These are phyloP conservation scores for Andricus curvator DNA, from an alignment of 2,888 invertebrate species.

Conservation along the genomic window DNA sequence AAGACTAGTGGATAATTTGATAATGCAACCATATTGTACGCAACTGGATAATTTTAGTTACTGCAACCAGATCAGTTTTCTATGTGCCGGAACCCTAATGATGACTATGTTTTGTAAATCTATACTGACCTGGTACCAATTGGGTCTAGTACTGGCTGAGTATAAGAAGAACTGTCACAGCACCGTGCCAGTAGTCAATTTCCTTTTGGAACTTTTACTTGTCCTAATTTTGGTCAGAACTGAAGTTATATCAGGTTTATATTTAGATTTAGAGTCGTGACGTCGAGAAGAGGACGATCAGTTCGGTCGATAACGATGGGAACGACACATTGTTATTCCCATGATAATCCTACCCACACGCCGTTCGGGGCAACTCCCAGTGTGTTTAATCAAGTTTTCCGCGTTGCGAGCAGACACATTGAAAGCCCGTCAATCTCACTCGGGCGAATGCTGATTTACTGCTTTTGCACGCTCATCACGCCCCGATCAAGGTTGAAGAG, in stretches of 20 bases:
- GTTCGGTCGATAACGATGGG: neutral
- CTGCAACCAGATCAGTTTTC: too few species aligned
- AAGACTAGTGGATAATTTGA: too few species aligned
- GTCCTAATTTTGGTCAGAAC: neutral
- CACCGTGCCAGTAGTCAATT: too few species aligned
- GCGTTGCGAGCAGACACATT: conserved; percentile 31
- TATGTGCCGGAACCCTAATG: too few species aligned
- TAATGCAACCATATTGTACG: too few species aligned
- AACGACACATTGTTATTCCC: conserved; percentile 24
- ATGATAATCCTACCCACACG: conserved; percentile 36
- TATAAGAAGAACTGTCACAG: too few species aligned
- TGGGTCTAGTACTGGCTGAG: too few species aligned
- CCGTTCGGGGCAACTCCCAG: neutral
- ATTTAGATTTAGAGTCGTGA: neutral
- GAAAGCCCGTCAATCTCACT: conserved; percentile 36
- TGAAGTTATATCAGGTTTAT: too few species aligned
- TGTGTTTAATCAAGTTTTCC: conserved; percentile 38
- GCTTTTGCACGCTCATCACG: conserved; percentile 40
- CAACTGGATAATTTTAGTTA: too few species aligned
- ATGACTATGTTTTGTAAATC: too few species aligned
- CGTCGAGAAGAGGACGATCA: neutral
- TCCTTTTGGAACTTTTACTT: neutral
- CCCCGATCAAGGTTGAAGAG: conserved; percentile 25
- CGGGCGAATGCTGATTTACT: conserved; percentile 34
- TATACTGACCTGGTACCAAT: too few species aligned